Base-by-base conservation (phyloP, 1,140 invertebrate species). In the Leucophenga varia region DNA sequence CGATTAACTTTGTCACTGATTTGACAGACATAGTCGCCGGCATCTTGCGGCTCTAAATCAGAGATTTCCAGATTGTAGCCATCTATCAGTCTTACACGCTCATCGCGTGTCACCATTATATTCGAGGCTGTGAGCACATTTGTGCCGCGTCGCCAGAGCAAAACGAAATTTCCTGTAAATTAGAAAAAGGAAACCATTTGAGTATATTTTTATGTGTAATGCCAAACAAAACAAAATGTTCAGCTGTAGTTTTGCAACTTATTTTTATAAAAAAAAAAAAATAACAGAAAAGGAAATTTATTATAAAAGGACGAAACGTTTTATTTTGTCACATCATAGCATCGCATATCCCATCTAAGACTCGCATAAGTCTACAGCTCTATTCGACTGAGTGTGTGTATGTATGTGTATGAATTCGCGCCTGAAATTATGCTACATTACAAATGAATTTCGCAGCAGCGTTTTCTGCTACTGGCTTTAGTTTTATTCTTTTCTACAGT, bases 61-160 rank as follows among this genome's bases (percentile, higher is more conserved):
- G 81, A 80, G 45, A 86, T 84, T 64, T 86, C 82, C 47, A 86
- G 73, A 64, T 85, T 85, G 64, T 82, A 86, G 5, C 84, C 84
- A 63, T 86, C 82, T 25, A 85, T 83, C 41, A 87, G 77, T 32
- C 82, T 76, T 72, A 86, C 82, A 46, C 85, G 69, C 49, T 81
- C 79, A 71, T 87, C 84, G 34, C 82, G 75, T 14, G 82, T 85
- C 40, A 87, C 84, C 81, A 85, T 86, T n/a, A 86, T 79, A 43
- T 81, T 83, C 32, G 82, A 82, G 3, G 85, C 85, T 6, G 85
- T 85, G 35, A 86, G 77, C 3, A 86, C 84, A 10, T 84, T 80
- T 28, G 79, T 79, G 12, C 85, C 85, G 42, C 84, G 75, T 41
- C 84, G 77, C 85, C 85, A 86, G 25, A 86, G 75, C 20, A 86